Percentiles rank a stretch among this genome's conserved stretches.
Evolutionary conservation across 2,888 invertebrate genomes (phyloP).

Genomic region (Baccha elongata): DNA sequence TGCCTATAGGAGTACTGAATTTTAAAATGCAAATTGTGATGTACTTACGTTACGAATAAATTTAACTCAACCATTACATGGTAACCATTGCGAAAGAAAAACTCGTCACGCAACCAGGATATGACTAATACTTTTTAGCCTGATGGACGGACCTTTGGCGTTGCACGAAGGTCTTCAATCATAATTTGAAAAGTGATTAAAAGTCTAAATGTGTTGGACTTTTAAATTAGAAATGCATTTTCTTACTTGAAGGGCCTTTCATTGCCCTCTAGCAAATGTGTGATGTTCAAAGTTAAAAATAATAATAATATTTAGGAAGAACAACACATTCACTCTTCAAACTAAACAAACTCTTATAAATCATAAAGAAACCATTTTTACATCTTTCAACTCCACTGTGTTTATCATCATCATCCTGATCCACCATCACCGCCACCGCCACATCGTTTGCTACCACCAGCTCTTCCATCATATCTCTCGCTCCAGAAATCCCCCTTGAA

Average conservation of each 20-base stretch:
- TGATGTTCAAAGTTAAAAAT: no score
- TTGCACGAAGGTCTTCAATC: constrained; percentile 50
- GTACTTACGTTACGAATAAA: background rate
- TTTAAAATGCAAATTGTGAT: background rate
- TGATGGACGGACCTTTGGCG: background rate
- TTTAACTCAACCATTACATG: background rate
- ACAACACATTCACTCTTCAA: background rate
- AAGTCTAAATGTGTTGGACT: constrained; percentile 1
- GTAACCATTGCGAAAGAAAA: background rate
- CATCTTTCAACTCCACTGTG: constrained; percentile 35
- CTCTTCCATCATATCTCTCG: constrained; percentile 62
- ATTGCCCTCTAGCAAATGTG: no score
- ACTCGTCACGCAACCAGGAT: constrained; percentile 42
- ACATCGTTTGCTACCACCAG: constrained; percentile 44
- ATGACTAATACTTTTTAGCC: constrained; percentile 14
- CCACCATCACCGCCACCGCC: constrained; percentile 28
- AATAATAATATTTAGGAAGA: background rate
- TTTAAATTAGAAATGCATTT: no score
- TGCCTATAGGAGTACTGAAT: no score
- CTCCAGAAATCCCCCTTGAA: constrained; percentile 40
- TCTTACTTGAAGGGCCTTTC: no score
- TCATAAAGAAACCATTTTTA: constrained; percentile 13
- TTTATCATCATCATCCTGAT: constrained; percentile 23
- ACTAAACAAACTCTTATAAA: background rate
- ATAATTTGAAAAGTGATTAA: constrained; percentile 24